Evolutionary conservation across 2,113 vertebrate genomes (phyloP).

Genomic region (Xiphophorus maculatus): DNA sequence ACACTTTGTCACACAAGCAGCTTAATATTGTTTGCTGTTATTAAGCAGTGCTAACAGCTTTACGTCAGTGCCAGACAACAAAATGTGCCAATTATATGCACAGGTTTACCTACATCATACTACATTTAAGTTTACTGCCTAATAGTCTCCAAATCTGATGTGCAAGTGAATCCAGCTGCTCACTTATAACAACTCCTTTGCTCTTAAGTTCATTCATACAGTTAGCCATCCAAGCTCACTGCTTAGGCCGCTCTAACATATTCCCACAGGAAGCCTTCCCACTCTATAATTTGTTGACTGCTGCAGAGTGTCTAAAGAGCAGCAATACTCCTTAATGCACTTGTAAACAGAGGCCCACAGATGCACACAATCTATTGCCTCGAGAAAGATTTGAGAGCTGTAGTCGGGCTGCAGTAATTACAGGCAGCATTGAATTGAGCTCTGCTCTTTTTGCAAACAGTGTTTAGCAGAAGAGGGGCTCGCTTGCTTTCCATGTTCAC

Average conservation of each 20-base stretch:
- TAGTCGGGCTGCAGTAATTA: constrained; percentile 65
- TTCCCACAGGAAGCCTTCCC: constrained; percentile 67
- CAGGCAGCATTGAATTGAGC: constrained; percentile 63
- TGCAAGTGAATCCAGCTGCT: constrained; percentile 39
- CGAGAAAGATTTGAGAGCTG: constrained; percentile 54
- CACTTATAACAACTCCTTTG: constrained; percentile 43
- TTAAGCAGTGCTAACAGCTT: background rate
- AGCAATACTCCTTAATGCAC: constrained; percentile 61
- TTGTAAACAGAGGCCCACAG: constrained; percentile 48
- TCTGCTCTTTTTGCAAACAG: constrained; percentile 47
- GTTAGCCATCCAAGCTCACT: constrained; percentile 36
- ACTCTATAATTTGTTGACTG: constrained; percentile 70
- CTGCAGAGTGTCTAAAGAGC: constrained; percentile 63
- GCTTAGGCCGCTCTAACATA: constrained; percentile 62
- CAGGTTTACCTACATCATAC: constrained; percentile 24
- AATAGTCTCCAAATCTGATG: constrained; percentile 43
- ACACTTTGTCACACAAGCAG: constrained; percentile 24
- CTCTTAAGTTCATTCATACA: constrained; percentile 56
- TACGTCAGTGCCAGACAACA: constrained; percentile 16
- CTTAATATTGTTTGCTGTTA: background rate
- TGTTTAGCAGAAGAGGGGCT: constrained; percentile 51
- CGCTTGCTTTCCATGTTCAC: constrained; percentile 56
- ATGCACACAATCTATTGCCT: constrained; percentile 28
- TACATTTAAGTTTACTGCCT: constrained; percentile 15
- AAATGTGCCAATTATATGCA: constrained; percentile 12